Base-by-base conservation (phyloP, 2,888 invertebrate genomes). In the Heteropelma amictum region DNA sequence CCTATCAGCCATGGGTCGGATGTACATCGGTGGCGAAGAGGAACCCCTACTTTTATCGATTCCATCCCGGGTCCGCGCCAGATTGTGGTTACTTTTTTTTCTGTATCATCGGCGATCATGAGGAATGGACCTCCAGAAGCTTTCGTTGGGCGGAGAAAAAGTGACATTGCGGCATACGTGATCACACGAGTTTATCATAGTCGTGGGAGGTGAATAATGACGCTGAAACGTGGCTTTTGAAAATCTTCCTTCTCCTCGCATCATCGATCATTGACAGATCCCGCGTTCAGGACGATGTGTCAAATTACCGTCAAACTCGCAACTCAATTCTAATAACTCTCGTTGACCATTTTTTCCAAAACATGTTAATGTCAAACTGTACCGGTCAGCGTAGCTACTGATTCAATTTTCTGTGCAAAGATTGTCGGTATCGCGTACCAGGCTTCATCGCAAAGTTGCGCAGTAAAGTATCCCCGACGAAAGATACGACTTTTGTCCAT, bases 401-500 rank as follows among this genome's bases (percentile, higher is more conserved):
- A 60, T 58, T 76, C 76, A 76, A 72, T 76, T 76, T 76, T 49
- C 72, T 76, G 45, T 51, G 63, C 60, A 58, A 73, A 63, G 40
- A 47, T 61, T 47, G 73, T 78, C 38, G 63, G 45, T 30, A 21
- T 69, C 58, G 64, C 21, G 28, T 49, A 47, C 49, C 68, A 54
- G 56, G 33, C 42, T 49, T 54, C 67, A 38, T 71, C 71, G 56
- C 65, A 17, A 26, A 40, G 40, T 60, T 42, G 61, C 53, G 76
- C 65, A 38, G 51, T 60, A 33, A 60, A 60, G 51, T 70, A 21
- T 72, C 51, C 30, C 45, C 23, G 58, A 58, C 30, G 64, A 68
- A 76, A 76, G 42, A 67, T 67, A 67, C 7, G 35, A 30, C 67
- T 61, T 72, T 61, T 74, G 86, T 88, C 84, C 86, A 86, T 86